A percentile compares a stretch with the other conserved stretches of the same genome.
phyloP scores from a whole-genome alignment of 2,888 invertebrate genomes.

The Himalopsyche anomala region DNA sequence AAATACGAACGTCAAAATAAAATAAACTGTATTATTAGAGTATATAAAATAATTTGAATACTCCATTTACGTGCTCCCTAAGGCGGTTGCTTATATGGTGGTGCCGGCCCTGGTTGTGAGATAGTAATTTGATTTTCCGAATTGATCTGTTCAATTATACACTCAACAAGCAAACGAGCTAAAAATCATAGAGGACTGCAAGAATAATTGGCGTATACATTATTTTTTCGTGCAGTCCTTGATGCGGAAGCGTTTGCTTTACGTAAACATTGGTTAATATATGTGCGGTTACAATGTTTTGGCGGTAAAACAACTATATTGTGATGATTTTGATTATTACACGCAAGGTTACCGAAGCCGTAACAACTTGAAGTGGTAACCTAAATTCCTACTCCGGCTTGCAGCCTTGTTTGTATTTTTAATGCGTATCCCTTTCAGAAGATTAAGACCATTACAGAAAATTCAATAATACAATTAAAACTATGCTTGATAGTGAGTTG shows the following conservation, averaged over 20 bases:
- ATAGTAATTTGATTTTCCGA: too few species aligned
- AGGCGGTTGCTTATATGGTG: too few species aligned
- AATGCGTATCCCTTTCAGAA: background rate
- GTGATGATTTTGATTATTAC: conserved; percentile 31
- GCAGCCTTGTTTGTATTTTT: background rate
- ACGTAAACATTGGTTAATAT: background rate
- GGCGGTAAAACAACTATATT: conserved; percentile 19
- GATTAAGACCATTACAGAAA: background rate
- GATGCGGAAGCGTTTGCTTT: background rate
- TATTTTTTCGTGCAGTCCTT: background rate
- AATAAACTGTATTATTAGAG: too few species aligned
- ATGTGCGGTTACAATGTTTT: background rate
- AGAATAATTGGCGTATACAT: too few species aligned
- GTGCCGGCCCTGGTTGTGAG: too few species aligned
- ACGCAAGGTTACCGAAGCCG: conserved; percentile 30
- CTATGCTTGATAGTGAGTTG: background rate
- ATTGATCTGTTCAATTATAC: too few species aligned
- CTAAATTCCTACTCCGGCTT: conserved; percentile 2
- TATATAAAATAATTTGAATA: too few species aligned
- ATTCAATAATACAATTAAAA: background rate
- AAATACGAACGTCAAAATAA: too few species aligned
- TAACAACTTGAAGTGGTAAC: conserved; percentile 26
- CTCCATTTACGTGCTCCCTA: too few species aligned
- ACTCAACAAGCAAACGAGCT: too few species aligned
- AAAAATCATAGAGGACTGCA: too few species aligned